Percentiles rank a stretch among this genome's conserved stretches.
phyloP scores from a whole-genome alignment of 2,888 invertebrate genomes.

The Melieria omissa region DNA sequence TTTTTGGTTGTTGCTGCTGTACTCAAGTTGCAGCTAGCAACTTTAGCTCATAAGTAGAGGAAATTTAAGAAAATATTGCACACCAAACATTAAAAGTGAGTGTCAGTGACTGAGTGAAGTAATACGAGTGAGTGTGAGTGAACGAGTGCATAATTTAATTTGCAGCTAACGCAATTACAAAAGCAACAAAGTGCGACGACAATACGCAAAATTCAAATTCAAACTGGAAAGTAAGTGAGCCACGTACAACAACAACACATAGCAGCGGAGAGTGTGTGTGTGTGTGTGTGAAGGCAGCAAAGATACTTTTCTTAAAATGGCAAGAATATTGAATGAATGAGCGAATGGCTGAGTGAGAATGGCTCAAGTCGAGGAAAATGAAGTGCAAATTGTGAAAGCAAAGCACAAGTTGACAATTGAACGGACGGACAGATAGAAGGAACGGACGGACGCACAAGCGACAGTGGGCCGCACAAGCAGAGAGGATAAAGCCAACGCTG shows the following conservation, averaged over 20 bases:
- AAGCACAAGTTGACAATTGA: conserved; percentile 31
- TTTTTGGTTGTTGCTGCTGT: too few relatives aligned
- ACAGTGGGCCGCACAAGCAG: not conserved
- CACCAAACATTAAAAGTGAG: too few relatives aligned
- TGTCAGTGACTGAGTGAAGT: too few relatives aligned
- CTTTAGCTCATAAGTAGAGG: too few relatives aligned
- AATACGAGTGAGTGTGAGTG: not conserved
- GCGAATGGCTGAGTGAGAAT: conserved; percentile 36
- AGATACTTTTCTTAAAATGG: conserved; percentile 40
- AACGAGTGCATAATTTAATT: conserved; percentile 39
- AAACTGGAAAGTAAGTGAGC: conserved; percentile 16
- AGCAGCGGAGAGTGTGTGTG: conserved; percentile 1
- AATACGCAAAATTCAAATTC: conserved; percentile 3
- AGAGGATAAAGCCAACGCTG: too few relatives aligned
- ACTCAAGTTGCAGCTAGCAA: too few relatives aligned
- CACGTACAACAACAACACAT: not conserved
- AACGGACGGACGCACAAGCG: conserved; percentile 43
- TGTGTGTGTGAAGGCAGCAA: conserved; percentile 14
- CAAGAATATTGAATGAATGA: conserved; percentile 43
- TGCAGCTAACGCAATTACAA: conserved; percentile 24
- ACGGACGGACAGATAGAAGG: conserved; percentile 32
- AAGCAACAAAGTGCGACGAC: conserved; percentile 2
- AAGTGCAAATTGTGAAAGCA: conserved; percentile 38
- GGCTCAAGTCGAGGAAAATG: conserved; percentile 39
- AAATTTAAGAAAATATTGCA: too few relatives aligned